Evolutionary conservation across 1,140 invertebrate species (phyloP), one percentile per base, ranked within the genome.

Genomic region (Trypoxylus dichotomus): DNA sequence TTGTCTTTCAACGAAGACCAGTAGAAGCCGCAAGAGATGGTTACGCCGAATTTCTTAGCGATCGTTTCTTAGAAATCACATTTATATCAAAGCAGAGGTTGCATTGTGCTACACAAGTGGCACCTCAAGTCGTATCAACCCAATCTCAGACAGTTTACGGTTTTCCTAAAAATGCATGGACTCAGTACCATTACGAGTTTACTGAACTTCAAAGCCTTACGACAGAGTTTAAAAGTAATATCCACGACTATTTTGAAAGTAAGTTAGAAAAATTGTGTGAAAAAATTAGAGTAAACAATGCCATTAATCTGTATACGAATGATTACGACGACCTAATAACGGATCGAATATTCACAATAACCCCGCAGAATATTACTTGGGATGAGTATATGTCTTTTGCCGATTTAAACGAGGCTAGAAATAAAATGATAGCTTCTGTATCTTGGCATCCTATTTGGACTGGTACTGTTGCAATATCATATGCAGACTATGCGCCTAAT

Each of bases 391-490:
- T 90, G 79, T 90, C 89, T 80, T 92, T 92, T 81, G 89, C 89
- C 58, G 90, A 92, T 81, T 88, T 90, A 15, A 89, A 88, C 82
- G 85, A 88, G 15, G 88, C 86, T 58, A 89, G 88, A 83, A 87
- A 89, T 77, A 92, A 91, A 83, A 90, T 90, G 81, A 90, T 94
- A 74, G 90, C 90, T n/a, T 87, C 89, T 80, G 87, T 89, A 8
- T 87, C 87, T 63, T 94, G 93, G 91, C 92, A 94, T 87, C 91
- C 91, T 1, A 88, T 90, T 81, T 89, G 90, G 86, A 89, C 90
- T 1, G 93, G 92, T 1, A 87, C 92, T 7, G 87, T 91, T 2
- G 91, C 90, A 0, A 88, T 91, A 24, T 88, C 90, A 58, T 94
- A 94, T 81, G 86, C 90, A 3, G 86, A 90, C 80, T 85, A 82